Conservation (phyloP, 2,113 vertebrate species). For the Eurypyga helias region DNA sequence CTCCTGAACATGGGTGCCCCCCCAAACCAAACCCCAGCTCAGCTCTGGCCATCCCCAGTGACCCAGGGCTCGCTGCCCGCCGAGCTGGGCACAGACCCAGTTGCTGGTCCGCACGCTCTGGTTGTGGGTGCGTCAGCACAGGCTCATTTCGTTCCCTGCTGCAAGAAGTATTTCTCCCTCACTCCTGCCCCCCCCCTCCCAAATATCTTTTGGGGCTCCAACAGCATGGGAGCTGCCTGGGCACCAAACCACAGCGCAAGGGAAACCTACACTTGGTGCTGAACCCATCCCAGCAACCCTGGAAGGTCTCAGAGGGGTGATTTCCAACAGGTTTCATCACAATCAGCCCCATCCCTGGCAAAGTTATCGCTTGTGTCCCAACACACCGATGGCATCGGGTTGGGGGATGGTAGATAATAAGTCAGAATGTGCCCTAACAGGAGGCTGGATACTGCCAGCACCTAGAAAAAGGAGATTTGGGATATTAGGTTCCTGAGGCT, state of each 20-base stretch:
- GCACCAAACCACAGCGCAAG: background rate
- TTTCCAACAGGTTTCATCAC: background rate
- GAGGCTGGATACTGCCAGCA: background rate
- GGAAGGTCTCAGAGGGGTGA: background rate
- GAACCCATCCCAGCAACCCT: background rate
- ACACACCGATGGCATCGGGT: accelerated
- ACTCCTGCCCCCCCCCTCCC: background rate
- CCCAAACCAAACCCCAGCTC: background rate
- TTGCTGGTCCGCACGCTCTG: accelerated
- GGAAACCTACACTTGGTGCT: background rate
- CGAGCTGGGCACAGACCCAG: accelerated
- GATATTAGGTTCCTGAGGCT: accelerated
- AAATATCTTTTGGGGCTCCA: background rate
- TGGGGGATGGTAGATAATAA: accelerated
- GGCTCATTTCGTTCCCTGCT: background rate
- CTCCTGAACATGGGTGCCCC: background rate
- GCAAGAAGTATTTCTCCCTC: background rate
- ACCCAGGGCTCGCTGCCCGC: background rate
- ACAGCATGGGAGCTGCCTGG: background rate
- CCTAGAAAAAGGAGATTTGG: background rate
- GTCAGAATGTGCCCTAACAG: background rate
- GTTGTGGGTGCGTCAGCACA: accelerated
- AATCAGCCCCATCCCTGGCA: background rate
- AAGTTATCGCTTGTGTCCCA: accelerated
- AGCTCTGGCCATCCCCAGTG: background rate